These are phyloP conservation scores for Chrysomallon squamiferum DNA, from an alignment of 1,140 invertebrate species.

Conservation along the genomic window DNA sequence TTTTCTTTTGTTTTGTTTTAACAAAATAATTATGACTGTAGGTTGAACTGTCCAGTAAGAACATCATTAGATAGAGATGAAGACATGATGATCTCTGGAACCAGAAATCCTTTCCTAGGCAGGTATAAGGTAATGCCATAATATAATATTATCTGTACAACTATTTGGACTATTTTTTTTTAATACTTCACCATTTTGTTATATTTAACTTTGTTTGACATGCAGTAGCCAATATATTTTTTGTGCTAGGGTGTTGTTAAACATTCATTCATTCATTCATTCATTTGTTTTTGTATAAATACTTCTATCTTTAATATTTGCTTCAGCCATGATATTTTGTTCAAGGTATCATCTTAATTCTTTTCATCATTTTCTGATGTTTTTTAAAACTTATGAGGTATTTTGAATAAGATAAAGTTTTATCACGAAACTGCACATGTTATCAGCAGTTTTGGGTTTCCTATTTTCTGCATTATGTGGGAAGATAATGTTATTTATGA, in stretches of 20 bases:
- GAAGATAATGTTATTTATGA: too few relatives aligned
- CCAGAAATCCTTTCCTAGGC: conserved; percentile 85
- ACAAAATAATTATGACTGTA: too few relatives aligned
- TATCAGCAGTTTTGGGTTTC: too few relatives aligned
- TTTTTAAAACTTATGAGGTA: too few relatives aligned
- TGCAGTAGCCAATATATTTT: neutral
- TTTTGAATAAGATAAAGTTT: too few relatives aligned
- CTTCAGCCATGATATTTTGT: too few relatives aligned
- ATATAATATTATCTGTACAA: too few relatives aligned
- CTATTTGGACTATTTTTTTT: neutral
- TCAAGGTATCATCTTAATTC: too few relatives aligned
- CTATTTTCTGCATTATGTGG: too few relatives aligned
- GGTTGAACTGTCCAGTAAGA: conserved; percentile 74
- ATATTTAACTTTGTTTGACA: neutral
- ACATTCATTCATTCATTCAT: neutral
- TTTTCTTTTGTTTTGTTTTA: too few relatives aligned
- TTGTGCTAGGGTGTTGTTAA: neutral
- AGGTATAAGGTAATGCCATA: conserved; percentile 81
- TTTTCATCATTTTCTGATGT: too few relatives aligned
- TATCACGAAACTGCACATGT: too few relatives aligned
- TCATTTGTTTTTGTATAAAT: neutral
- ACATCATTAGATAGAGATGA: conserved; percentile 91
- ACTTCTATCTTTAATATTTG: neutral
- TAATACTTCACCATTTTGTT: neutral
- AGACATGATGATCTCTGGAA: conserved; percentile 88